These are phyloP conservation scores for Podarcis raffonei DNA, from an alignment of 2,113 vertebrate species.

Conservation along the genomic window DNA sequence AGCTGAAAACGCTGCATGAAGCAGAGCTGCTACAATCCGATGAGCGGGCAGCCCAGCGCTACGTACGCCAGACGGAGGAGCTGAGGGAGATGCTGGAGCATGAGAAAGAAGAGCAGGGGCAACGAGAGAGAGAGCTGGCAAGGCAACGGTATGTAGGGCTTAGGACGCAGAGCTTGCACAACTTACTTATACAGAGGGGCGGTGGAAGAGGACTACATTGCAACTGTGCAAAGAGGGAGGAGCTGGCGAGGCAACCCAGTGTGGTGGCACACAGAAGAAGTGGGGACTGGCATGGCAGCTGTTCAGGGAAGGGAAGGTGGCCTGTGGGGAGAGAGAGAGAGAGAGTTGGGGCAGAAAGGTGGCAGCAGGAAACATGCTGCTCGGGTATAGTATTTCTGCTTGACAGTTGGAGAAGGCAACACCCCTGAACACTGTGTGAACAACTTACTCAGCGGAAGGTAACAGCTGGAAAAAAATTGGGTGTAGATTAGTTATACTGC, in stretches of 20 bases:
- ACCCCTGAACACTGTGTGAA: not conserved
- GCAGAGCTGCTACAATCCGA: constrained; percentile 88
- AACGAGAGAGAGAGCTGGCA: constrained; percentile 83
- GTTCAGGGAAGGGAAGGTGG: rapidly evolving
- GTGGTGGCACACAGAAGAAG: not conserved
- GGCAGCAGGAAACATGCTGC: not conserved
- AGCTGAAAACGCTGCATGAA: constrained; percentile 87
- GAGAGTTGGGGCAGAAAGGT: not conserved
- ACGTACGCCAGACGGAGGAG: constrained; percentile 81
- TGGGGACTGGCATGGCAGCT: not conserved
- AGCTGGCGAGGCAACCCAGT: not conserved
- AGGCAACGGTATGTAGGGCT: constrained; percentile 77
- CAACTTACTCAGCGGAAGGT: not conserved
- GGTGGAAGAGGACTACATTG: not conserved
- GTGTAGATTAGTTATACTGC: not conserved
- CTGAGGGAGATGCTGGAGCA: constrained; percentile 84
- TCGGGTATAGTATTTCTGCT: not conserved
- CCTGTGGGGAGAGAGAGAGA: not conserved
- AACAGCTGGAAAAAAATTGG: not conserved
- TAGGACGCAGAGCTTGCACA: not conserved
- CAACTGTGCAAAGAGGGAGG: not conserved
- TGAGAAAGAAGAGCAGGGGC: constrained; percentile 85
- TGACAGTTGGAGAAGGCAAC: not conserved
- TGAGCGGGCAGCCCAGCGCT: constrained; percentile 81
- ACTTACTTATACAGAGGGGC: not conserved